These are phyloP conservation scores for Cnemophilus loriae DNA, from an alignment of 2,113 vertebrate species.

Conservation along the genomic window DNA sequence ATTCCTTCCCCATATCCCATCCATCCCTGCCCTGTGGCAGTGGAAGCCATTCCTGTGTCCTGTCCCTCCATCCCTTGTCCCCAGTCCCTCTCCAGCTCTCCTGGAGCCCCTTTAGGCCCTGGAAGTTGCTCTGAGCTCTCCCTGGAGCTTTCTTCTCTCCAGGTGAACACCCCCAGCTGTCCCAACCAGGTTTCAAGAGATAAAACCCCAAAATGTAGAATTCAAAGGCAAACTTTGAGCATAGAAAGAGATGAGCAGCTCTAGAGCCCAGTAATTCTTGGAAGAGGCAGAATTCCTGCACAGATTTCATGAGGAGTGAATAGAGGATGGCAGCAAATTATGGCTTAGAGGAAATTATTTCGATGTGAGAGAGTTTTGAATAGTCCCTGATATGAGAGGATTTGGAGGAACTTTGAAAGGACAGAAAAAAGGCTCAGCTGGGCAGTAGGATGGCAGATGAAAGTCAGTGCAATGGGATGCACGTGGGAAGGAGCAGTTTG, in stretches of 20 bases:
- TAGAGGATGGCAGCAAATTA: not conserved
- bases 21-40: not conserved
- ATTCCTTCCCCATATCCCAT: not conserved
- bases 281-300: not conserved
- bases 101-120: not conserved
- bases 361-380: not conserved
- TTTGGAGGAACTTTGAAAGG: not conserved
- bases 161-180: not conserved
- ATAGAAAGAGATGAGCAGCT: not conserved
- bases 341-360: not conserved
- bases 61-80: not conserved
- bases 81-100: not conserved
- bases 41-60: not conserved
- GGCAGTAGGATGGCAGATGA: not conserved
- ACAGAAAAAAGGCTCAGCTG: not conserved
- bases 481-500: not conserved
- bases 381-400: not conserved
- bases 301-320: not conserved
- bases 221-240: not conserved
- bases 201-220: not conserved
- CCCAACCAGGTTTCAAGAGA: not conserved
- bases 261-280: not conserved
- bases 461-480: not conserved
- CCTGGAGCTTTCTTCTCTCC: accelerated
- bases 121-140: not conserved